Conservation (phyloP, 2,797 vertebrate species). For the Danio aesculapii region DNA sequence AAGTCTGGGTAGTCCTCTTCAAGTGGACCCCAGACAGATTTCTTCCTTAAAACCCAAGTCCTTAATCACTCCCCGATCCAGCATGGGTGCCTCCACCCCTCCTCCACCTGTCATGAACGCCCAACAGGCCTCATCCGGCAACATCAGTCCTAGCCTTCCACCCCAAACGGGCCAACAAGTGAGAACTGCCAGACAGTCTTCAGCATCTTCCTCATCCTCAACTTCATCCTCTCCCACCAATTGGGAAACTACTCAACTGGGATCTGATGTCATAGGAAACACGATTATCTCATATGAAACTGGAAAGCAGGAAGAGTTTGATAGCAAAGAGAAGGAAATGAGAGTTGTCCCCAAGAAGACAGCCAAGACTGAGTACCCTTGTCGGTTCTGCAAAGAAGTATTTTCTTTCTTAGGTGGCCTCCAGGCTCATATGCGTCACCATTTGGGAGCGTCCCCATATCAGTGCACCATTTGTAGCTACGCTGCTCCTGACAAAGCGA, state of each 20-base stretch:
- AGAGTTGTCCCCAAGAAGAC: conserved; percentile 78
- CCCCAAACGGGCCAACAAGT: conserved; percentile 82
- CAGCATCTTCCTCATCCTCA: conserved; percentile 73
- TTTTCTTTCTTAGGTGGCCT: conserved; percentile 91
- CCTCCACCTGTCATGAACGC: conserved; percentile 89
- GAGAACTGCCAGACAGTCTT: conserved; percentile 78
- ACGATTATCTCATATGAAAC: conserved; percentile 50
- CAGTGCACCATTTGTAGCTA: conserved; percentile 98
- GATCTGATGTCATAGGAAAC: conserved; percentile 45
- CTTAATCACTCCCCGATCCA: conserved; percentile 87
- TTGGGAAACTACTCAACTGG: conserved; percentile 65
- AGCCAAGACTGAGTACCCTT: conserved; percentile 88
- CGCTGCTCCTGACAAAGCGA: conserved; percentile 94
- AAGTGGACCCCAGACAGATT: conserved; percentile 87
- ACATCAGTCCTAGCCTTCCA: conserved; percentile 91
- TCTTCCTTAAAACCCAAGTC: conserved; percentile 94
- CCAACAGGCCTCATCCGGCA: conserved; percentile 92
- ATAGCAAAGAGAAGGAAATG: conserved; percentile 78
- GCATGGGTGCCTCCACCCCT: conserved; percentile 88
- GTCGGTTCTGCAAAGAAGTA: conserved; percentile 94
- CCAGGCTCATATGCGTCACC: conserved; percentile 93
- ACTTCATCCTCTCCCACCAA: conserved; percentile 68
- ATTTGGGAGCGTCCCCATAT: conserved; percentile 92
- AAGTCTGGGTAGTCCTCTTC: conserved; percentile 68
- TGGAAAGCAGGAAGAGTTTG: conserved; percentile 74